Base-by-base conservation (phyloP, 2,797 vertebrate species). In the Arctocebus calabarensis region DNA sequence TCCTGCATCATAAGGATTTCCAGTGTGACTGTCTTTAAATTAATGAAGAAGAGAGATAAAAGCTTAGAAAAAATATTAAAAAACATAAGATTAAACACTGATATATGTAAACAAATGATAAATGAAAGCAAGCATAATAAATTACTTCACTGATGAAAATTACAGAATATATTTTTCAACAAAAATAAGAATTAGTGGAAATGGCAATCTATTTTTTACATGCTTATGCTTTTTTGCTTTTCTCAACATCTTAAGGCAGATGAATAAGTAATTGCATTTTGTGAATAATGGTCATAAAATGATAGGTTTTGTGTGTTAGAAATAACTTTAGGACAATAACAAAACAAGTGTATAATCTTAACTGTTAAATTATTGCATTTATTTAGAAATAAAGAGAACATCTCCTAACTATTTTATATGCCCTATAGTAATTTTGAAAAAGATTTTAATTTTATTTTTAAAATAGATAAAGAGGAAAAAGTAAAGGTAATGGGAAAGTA, bases 121-220 rank as follows among this genome's bases (percentile, higher is more conserved):
- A 75, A 29, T 71, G 45, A 66, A 45, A 94, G 23, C 4, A 45
- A 75, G n/a, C 16, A 91, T 1, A 61, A 85, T 88, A 88, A 92
- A 34, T 91, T 84, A 27, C 25, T 66, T 91, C 37, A 82, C 57
- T 75, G 43, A 71, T 93, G 29, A 95, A 94, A 88, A 73, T 73
- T 90, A 71, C 22, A 88, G 27, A 84, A 78, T 10, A 40, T 29
- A 83, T 85, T 88, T 22, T 91, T 75, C 23, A 89, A 84, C 9
- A 37, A 93, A 94, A 77, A 87, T 78, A 90, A 87, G 78, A 88
- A 48, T 27, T 1, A 79, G 48, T 37, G 11, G 29, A 2, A 5
- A 32, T 57, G 85, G 61, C 37, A 71, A 27, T 43, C 20, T 64
- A 62, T 71, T 89, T 89, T 90, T 94, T 57, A 77, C 20, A 57